Evolutionary conservation across 1,140 invertebrate species (phyloP).

Genomic region (Lepidurus packardi): DNA sequence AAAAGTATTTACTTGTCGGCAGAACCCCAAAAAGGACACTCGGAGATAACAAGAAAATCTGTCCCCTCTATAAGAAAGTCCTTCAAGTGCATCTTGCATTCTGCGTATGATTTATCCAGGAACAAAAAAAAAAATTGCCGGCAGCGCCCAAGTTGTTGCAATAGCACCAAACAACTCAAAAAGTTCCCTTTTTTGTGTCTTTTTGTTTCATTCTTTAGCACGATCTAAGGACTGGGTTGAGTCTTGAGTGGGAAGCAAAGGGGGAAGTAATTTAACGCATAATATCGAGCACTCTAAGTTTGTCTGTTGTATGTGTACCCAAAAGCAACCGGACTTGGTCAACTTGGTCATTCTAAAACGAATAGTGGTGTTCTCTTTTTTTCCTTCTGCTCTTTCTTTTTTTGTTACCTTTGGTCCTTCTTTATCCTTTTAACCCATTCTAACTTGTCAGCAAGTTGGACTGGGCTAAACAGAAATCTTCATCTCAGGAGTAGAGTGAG

Average conservation of each 20-base stretch:
- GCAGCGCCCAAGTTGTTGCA: neutral
- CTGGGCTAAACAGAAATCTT: conserved; percentile 7
- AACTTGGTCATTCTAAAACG: neutral
- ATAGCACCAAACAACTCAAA: neutral
- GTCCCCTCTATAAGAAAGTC: neutral
- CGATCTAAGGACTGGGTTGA: neutral
- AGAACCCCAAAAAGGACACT: too few relatives aligned
- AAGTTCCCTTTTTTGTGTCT: neutral
- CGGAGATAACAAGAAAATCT: neutral
- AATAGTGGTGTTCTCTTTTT: neutral
- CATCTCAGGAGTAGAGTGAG: neutral
- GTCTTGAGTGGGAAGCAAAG: neutral
- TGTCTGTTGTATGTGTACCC: neutral
- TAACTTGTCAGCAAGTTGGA: neutral
- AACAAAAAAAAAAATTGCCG: conserved; percentile 3
- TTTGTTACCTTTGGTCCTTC: neutral
- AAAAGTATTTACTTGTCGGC: neutral
- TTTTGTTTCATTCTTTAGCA: neutral
- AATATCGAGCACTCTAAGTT: conserved; percentile 7
- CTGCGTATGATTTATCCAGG: neutral
- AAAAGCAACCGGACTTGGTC: neutral
- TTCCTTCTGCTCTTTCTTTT: too few relatives aligned
- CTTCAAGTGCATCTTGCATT: neutral
- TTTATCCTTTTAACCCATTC: neutral
- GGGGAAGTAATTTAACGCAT: neutral